Conservation (phyloP, 2,888 invertebrate genomes). For the Dioctria rufipes region DNA sequence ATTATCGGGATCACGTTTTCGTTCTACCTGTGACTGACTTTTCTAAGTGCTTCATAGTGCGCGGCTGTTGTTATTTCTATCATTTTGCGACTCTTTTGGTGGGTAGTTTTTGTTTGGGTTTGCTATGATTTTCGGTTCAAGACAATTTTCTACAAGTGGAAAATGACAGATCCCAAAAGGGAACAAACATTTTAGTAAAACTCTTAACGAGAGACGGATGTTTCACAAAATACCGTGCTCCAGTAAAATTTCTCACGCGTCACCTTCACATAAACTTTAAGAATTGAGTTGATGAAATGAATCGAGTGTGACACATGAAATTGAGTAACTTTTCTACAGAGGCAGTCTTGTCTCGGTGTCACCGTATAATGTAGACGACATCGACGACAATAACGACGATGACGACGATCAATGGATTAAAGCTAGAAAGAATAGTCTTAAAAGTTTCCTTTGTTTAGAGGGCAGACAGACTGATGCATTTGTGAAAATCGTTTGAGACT, state of each 20-base stretch:
- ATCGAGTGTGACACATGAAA: slow-evolving; percentile 24
- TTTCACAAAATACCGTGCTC: slow-evolving; percentile 37
- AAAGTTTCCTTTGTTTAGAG: background rate
- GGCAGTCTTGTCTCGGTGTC: too few relatives aligned
- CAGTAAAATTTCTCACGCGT: slow-evolving; percentile 40
- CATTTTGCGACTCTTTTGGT: background rate
- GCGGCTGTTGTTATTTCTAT: background rate
- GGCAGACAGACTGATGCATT: background rate
- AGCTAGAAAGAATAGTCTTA: background rate
- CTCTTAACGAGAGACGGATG: slow-evolving; percentile 28
- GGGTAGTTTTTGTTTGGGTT: background rate
- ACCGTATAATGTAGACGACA: too few relatives aligned
- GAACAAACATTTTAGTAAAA: background rate
- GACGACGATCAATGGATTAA: background rate
- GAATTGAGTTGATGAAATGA: background rate
- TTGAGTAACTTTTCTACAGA: slow-evolving; percentile 16
- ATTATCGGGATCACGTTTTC: slow-evolving; percentile 15
- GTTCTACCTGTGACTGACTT: slow-evolving; percentile 1
- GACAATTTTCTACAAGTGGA: background rate
- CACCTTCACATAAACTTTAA: background rate
- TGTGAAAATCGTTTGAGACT: background rate
- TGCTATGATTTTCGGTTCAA: background rate
- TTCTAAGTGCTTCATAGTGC: background rate
- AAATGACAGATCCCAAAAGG: background rate
- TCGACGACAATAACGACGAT: background rate